phyloP scores from a whole-genome alignment of 2,888 invertebrate species.

The Lycocerus yunnanus region DNA sequence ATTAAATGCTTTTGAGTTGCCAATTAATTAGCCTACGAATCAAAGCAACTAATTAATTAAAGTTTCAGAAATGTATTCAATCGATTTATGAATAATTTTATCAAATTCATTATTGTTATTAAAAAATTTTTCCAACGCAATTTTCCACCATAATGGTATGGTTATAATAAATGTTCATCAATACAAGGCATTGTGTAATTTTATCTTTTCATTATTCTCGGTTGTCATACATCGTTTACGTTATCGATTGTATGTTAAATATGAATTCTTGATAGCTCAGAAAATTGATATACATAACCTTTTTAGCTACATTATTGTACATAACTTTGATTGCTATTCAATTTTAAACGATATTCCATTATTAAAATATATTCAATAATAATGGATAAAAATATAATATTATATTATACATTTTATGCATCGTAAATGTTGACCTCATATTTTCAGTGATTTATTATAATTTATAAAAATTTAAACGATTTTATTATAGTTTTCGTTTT shows the following conservation, averaged over 20 bases:
- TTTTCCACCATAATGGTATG: neutral
- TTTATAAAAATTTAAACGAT: neutral
- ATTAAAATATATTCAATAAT: neutral
- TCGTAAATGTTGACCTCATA: neutral
- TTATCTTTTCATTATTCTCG: conserved; percentile 3
- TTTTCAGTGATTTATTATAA: neutral
- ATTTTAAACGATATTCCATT: neutral
- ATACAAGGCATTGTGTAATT: neutral
- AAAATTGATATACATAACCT: conserved; percentile 1
- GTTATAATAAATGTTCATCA: neutral
- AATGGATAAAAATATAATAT: neutral
- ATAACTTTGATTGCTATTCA: neutral
- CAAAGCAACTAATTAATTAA: conserved; percentile 1
- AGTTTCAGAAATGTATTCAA: neutral
- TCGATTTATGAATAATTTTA: neutral
- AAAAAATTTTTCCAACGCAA: neutral
- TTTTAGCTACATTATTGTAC: neutral
- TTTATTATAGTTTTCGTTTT: neutral
- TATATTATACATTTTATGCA: neutral
- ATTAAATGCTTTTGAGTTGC: neutral
- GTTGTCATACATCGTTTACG: neutral
- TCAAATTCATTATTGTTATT: conserved; percentile 3
- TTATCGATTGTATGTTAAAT: neutral
- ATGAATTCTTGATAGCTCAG: conserved; percentile 1
- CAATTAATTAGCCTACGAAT: neutral